Percentiles rank a stretch among this genome's conserved stretches.
phyloP scores from a whole-genome alignment of 1,140 invertebrate species.

The Drosophila lacteicornis region DNA sequence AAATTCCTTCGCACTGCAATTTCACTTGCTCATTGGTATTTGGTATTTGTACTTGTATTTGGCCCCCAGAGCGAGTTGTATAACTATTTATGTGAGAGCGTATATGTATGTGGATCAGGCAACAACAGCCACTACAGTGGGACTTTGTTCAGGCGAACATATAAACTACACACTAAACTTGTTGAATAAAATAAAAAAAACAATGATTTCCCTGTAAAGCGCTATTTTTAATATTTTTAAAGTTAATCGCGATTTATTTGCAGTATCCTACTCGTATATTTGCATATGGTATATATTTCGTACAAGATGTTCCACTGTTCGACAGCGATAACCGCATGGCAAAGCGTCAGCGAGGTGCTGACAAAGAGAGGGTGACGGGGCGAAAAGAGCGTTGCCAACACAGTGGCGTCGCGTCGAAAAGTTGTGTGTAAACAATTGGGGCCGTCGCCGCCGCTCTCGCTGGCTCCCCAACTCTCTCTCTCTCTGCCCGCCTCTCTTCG shows the following conservation, averaged over 20 bases:
- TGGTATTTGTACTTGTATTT: slow-evolving; percentile 16
- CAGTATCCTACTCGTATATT: neutral
- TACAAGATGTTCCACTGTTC: slow-evolving; percentile 1
- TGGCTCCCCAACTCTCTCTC: slow-evolving; percentile 11
- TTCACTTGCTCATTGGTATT: slow-evolving; percentile 57
- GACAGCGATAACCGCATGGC: slow-evolving; percentile 43
- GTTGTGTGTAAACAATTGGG: slow-evolving; percentile 62
- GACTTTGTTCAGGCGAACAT: neutral
- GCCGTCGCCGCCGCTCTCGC: slow-evolving; percentile 28
- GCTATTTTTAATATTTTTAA: too few species aligned
- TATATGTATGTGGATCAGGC: slow-evolving; percentile 8
- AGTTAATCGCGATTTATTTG: neutral
- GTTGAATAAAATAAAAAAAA: too few species aligned
- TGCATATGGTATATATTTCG: too few species aligned
- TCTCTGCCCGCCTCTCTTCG: slow-evolving; percentile 13
- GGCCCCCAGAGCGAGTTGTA: slow-evolving; percentile 57
- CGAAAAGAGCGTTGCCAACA: slow-evolving; percentile 41
- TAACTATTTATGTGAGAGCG: slow-evolving; percentile 47
- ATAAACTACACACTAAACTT: too few species aligned
- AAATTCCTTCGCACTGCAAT: slow-evolving; percentile 70
- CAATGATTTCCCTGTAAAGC: too few species aligned
- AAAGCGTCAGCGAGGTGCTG: slow-evolving; percentile 22
- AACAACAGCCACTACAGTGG: slow-evolving; percentile 20
- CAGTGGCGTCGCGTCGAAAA: slow-evolving; percentile 59
- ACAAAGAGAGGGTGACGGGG: neutral